A percentile compares a stretch with the other conserved stretches of the same genome.
phyloP scores from a whole-genome alignment of 2,888 invertebrate genomes.

The Eristalis tenax region DNA sequence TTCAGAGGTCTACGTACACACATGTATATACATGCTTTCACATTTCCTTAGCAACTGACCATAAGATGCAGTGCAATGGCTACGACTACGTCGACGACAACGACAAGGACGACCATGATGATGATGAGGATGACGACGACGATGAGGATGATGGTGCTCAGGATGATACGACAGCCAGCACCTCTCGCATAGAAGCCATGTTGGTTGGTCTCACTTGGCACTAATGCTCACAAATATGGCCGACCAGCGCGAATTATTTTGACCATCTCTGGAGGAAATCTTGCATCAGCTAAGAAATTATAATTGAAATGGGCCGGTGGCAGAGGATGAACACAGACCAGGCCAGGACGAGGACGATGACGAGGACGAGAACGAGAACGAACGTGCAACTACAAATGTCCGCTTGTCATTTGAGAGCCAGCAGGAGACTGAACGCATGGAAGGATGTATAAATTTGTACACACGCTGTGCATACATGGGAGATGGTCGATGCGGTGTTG shows the following conservation, averaged over 20 bases:
- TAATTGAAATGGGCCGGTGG: slow-evolving; percentile 69
- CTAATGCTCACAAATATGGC: slow-evolving; percentile 62
- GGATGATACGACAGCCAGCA: slow-evolving; percentile 18
- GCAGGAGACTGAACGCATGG: slow-evolving; percentile 61
- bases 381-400: slow-evolving; percentile 59
- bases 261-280: slow-evolving; percentile 70
- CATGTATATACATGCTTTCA: slow-evolving; percentile 50
- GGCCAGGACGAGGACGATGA: background rate
- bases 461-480: slow-evolving; percentile 16
- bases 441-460: slow-evolving; percentile 36
- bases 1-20: slow-evolving; percentile 34
- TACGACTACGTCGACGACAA: slow-evolving; percentile 24
- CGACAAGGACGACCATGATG: background rate
- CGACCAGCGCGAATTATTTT: slow-evolving; percentile 71
- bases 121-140: slow-evolving; percentile 22
- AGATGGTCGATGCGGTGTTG: background rate
- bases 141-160: slow-evolving; percentile 7
- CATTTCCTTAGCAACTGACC: slow-evolving; percentile 66
- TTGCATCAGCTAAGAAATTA: slow-evolving; percentile 72
- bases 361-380: background rate
- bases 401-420: slow-evolving; percentile 67
- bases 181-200: slow-evolving; percentile 24
- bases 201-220: slow-evolving; percentile 60
- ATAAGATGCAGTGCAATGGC: slow-evolving; percentile 65
- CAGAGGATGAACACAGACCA: background rate